These are phyloP conservation scores for Rhinella marina DNA, from an alignment of 2,797 vertebrate genomes.

Conservation along the genomic window DNA sequence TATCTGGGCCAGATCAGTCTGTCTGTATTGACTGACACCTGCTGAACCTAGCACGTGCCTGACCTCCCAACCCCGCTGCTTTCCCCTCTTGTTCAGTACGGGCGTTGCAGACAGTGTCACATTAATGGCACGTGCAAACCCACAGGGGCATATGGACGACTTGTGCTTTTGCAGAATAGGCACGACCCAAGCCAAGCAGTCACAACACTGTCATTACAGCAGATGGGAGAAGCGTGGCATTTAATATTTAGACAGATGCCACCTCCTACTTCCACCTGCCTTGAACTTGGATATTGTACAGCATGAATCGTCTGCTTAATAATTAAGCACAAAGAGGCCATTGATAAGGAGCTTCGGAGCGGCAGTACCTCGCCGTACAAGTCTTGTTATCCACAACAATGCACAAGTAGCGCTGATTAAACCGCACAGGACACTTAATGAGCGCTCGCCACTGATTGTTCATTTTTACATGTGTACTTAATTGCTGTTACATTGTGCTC, in stretches of 20 bases:
- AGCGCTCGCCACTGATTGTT: conserved; percentile 75
- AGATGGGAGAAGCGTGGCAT: conserved; percentile 86
- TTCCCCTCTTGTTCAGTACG: conserved; percentile 63
- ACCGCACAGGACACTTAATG: conserved; percentile 53
- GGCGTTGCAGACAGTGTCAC: conserved; percentile 62
- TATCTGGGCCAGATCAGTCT: conserved; percentile 65
- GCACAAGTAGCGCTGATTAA: conserved; percentile 54
- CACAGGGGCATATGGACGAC: conserved; percentile 78
- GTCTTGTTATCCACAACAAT: conserved; percentile 70
- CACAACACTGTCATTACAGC: conserved; percentile 75
- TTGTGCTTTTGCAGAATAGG: conserved; percentile 72
- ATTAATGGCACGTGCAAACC: conserved; percentile 76
- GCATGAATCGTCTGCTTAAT: conserved; percentile 81
- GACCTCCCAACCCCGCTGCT: conserved; percentile 69
- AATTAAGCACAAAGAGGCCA: conserved; percentile 76
- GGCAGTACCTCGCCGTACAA: conserved; percentile 55
- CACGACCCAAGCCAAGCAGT: conserved; percentile 79
- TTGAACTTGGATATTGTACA: conserved; percentile 83
- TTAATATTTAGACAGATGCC: conserved; percentile 86
- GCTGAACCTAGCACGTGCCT: conserved; percentile 76
- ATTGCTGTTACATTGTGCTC: conserved; percentile 33
- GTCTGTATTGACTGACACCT: conserved; percentile 73
- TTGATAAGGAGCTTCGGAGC: conserved; percentile 75
- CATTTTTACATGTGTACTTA: conserved; percentile 46
- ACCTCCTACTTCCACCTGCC: conserved; percentile 85